Base-by-base conservation (phyloP, 2,797 vertebrate genomes). In the Peromyscus melanophrys region DNA sequence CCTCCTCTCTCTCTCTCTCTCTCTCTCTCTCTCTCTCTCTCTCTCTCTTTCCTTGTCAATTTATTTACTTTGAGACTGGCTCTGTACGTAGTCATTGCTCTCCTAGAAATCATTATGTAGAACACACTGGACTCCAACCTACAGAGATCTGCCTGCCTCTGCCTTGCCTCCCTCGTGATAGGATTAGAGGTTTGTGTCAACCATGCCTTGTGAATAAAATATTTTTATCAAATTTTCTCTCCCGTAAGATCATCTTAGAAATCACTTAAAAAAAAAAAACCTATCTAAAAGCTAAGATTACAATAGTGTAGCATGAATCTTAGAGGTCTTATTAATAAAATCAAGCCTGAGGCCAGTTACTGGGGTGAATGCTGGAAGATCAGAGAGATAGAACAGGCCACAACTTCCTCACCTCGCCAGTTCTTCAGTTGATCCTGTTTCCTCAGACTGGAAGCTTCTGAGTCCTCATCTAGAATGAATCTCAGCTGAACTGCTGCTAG, bases 41-140 rank as follows among this genome's bases (percentile, higher is more conserved):
- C 7, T n/a, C n/a, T n/a, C 7, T 23, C 21, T 71, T 7, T 16
- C 10, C 5, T 37, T 25, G 6, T 13, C 1, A 3, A 8, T 37
- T 81, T 6, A 8, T 37, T 81, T 57, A 81, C 13, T n/a, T 80
- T 57, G 34, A 37, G 34, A 59, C 3, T 37, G 78, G 11, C 1
- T 81, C 21, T 59, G 25, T 25, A 81, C 23, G 5, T 34, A 57
- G 4, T 5, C 5, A 25, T 57, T 21, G 11, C 34, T 59, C 2
- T 25, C 3, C 0, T 37, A 16, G 52, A 81, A 57, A 81, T 37
- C 5, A 37, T 34, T 37, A 49, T 49, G 46, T 31, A 52, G 14
- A 49, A 16, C 14, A 78, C 2, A 78, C 3, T 78, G 14, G 27
- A 49, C 4, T 76, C 40, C 27, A 27, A 27, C 40, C 12, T 46